Percentiles rank a stretch among this genome's conserved stretches.
These are phyloP conservation scores for Lophotriccus pileatus DNA, from an alignment of 2,797 vertebrate genomes.

Conservation along the genomic window DNA sequence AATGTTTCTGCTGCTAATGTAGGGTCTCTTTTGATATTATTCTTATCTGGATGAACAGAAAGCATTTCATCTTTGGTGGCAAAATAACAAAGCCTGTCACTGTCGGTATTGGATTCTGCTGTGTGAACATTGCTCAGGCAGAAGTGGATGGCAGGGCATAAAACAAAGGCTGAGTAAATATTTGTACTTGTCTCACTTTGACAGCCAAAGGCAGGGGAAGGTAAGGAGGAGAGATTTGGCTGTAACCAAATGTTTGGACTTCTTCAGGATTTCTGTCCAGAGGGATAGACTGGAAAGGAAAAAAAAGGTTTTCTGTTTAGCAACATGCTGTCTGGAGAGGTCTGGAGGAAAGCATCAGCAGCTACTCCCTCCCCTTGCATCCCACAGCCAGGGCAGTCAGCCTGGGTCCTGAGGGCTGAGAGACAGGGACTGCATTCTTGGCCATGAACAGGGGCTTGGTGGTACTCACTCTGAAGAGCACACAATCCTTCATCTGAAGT, in stretches of 20 bases:
- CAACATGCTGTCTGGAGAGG: fast-evolving
- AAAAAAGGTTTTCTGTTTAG: neutral
- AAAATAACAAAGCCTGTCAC: neutral
- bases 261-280: neutral
- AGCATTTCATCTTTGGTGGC: neutral
- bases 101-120: neutral
- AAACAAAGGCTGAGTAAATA: slow-evolving; percentile 4
- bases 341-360: neutral
- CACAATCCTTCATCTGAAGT: neutral
- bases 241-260: neutral
- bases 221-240: neutral
- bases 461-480: neutral
- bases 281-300: neutral
- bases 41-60: neutral
- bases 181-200: neutral
- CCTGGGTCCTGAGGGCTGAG: neutral
- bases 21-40: neutral
- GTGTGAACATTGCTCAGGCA: neutral
- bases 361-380: neutral
- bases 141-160: neutral
- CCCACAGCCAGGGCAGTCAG: neutral
- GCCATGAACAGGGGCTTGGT: fast-evolving
- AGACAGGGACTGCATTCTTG: neutral
- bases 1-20: neutral
- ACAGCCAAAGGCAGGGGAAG: neutral